Base-by-base conservation (phyloP, 2,113 vertebrate genomes). In the Zingel zingel region DNA sequence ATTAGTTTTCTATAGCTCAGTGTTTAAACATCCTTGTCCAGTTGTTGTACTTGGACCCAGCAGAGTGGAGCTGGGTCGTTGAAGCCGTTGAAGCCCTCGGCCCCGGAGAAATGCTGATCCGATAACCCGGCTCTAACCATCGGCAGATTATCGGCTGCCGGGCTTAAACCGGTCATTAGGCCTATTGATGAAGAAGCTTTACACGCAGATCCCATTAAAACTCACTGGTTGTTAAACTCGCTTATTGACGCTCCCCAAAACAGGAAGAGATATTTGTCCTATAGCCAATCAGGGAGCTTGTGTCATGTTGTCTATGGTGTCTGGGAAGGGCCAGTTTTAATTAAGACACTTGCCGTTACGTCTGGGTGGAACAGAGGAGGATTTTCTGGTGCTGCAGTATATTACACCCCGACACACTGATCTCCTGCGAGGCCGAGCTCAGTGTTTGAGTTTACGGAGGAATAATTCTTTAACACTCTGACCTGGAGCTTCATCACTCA, bases 251-350 rank as follows among this genome's bases (percentile, higher is more conserved):
- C 68, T 25, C 4, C 71, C 80, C 65, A 27, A 90, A 93, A 93
- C 89, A 87, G 84, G 90, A 93, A 85, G 91, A 67, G 91, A 92
- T 88, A 77, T 69, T 74, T 92, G 88, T 90, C 89, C 88, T 82
- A 67, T 79, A 89, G 89, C 91, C 91, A 92, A 91, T 94, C 90
- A 89, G 89, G 65, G 70, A 25, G 86, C 86, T 83, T 0, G 45
- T 88, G 88, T 91, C 90, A 89, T 84, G 86, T 86, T 87, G 90
- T 88, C 89, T 76, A 91, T 88, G 88, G 86, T 21, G 66, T 62
- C 74, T 82, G 39, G 77, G 81, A 90, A 85, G 81, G 80, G 86
- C 72, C 88, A n/a, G 45, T 77, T 91, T 88, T 88, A 91, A 92
- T 91, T 87, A 89, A 91, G 83, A 83, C 82, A 8, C 56, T 68